Base-by-base conservation (phyloP, 1,140 invertebrate species). In the Drepana arcuata region DNA sequence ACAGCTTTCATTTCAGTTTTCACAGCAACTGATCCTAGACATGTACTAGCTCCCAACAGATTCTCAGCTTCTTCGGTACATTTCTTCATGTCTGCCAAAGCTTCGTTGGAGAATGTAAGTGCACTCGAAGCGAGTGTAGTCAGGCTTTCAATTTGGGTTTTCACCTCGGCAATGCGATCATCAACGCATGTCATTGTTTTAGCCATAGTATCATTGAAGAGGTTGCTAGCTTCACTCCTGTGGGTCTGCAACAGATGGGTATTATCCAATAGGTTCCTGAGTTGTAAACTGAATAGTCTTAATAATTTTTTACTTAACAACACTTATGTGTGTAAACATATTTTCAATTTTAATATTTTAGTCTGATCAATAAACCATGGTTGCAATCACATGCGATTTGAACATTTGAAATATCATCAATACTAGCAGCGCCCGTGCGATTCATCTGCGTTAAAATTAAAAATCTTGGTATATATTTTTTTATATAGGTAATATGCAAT, bases 141-240 rank as follows among this genome's bases (percentile, higher is more conserved):
- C 1, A 72, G 40, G 6, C 44, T 38, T 1, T 51, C 24, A 4
- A 75, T 39, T 30, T 66, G 48, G 7, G 53, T 29, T 0, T 30
- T 14, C 4, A 62, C 46, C 13, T 75, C 66, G 10, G 36, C 26
- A 1, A 77, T 42, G 12, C 62, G 54, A 6, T 59, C 48, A 3
- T 65, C 58, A 6, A 60, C 58, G 31, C 73, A 81, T 6, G 6
- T 24, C 18, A 57, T 49, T 3, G 66, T 52, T 38, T 56, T 56
- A 5, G 43, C 34, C 9, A 58, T 11, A 0, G 70, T 58, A 0
- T 66, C 43, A 16, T 44, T 48, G 32, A 72, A 59, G 2, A 75
- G 30, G 0, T 34, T 21, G 3, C 64, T 46, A 0, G 60, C 55
- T 12, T 61, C 40, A 13, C 45, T 32, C 24, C 35, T 40, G 18